Base-by-base conservation (phyloP, 2,888 invertebrate species). In the Metellina segmentata region DNA sequence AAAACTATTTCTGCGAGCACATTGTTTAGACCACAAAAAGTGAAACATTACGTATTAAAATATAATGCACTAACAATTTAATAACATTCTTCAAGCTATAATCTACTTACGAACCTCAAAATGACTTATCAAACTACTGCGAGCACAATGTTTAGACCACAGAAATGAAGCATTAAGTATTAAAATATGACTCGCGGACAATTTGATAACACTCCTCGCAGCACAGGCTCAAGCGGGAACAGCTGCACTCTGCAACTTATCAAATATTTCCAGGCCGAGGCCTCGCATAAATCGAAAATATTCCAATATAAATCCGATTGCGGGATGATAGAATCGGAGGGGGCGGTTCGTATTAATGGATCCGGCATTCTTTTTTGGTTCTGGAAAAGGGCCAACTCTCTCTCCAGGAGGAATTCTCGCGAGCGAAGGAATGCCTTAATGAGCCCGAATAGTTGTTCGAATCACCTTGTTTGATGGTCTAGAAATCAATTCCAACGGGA, bases 321-420 rank as follows among this genome's bases (percentile, higher is more conserved):
- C 9, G 61, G 9, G 61, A 6, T 16, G 61, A 61, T 61, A 61
- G 79, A 19, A 53, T 53, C 61, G 61, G 4, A 16, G 61, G 77
- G 49, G 81, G 74, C 48, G 69, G 53, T 49, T 78, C 77, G 49
- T 71, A 86, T 86, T 86, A 86, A 86, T 86, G 86, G 78, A 52
- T 13, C 11, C 69, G 69, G 16, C 52, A 19, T 86, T 86, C 70
- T 78, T 70, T 19, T 69, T 70, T 49, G 20, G 11, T 8, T 53
- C 79, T 53, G 79, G 79, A 75, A 75, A 7, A 13, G 75, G 13
- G 75, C 75, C 75, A 75, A 48, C 8, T 19, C 69, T 16, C 69
- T 16, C 16, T 69, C 20, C 72, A 51, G 49, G 49, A 72, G 52
- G 72, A 82, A 81, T 81, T 69, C 48, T 48, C 48, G 16, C 69